Evolutionary conservation across 1,140 invertebrate genomes (phyloP).

Genomic region (Chrysoperla carnea): DNA sequence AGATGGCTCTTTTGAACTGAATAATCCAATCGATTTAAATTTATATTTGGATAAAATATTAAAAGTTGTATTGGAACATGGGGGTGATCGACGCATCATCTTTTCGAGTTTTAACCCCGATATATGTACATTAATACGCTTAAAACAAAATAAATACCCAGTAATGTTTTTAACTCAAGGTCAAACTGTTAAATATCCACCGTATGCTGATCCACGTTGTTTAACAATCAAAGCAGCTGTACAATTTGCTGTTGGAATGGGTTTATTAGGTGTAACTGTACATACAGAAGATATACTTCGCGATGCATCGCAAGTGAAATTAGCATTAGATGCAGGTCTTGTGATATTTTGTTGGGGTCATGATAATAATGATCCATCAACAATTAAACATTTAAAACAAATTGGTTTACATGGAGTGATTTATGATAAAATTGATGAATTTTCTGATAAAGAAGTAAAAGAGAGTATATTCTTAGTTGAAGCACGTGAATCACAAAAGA

Average conservation of each 20-base stretch:
- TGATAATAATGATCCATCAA: constrained; percentile 78
- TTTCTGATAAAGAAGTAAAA: constrained; percentile 60
- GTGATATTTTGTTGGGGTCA: constrained; percentile 94
- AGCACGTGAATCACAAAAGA: constrained; percentile 54
- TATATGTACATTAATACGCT: constrained; percentile 75
- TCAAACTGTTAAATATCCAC: constrained; percentile 55
- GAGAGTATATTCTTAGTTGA: constrained; percentile 65
- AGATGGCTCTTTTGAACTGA: constrained; percentile 73
- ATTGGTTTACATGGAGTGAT: constrained; percentile 83
- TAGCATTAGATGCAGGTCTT: constrained; percentile 56
- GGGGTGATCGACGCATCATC: constrained; percentile 60
- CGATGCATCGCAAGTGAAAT: constrained; percentile 59
- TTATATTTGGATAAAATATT: constrained; percentile 77
- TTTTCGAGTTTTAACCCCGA: constrained; percentile 93
- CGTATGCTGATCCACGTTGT: constrained; percentile 70
- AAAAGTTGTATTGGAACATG: constrained; percentile 63
- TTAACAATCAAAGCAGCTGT: constrained; percentile 64
- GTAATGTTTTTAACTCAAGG: constrained; percentile 87
- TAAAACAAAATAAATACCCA: constrained; percentile 91
- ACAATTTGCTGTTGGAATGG: constrained; percentile 57
- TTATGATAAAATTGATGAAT: constrained; percentile 80
- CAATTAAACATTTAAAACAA: constrained; percentile 69
- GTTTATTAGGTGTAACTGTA: constrained; percentile 76
- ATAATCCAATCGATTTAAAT: constrained; percentile 82
- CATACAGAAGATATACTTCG: constrained; percentile 81